A percentile compares a stretch with the other conserved stretches of the same genome.
These are phyloP conservation scores for Alethe diademata DNA, from an alignment of 2,113 vertebrate genomes.

Conservation along the genomic window DNA sequence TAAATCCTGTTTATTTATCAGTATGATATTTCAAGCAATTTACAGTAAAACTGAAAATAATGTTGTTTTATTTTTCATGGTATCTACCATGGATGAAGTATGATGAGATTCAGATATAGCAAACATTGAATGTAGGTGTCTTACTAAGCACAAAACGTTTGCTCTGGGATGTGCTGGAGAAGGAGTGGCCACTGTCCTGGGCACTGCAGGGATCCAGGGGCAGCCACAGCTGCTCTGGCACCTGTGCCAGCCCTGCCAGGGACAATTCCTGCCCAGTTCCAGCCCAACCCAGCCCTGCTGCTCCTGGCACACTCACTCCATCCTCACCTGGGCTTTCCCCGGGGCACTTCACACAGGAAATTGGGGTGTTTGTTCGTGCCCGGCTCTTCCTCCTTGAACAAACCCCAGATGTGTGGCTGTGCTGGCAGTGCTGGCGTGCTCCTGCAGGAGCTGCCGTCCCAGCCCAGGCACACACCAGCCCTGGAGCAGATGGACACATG, in stretches of 20 bases:
- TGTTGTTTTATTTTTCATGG: accelerated
- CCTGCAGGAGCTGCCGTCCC: not conserved
- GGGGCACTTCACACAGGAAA: not conserved
- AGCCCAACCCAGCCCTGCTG: accelerated
- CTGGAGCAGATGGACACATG: not conserved
- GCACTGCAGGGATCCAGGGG: not conserved
- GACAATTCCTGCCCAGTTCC: not conserved
- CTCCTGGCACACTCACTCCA: no score
- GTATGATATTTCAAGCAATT: not conserved
- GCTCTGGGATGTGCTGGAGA: not conserved
- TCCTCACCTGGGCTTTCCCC: not conserved
- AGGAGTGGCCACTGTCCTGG: not conserved
- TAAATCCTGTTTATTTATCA: not conserved
- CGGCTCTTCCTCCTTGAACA: not conserved
- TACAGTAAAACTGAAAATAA: not conserved
- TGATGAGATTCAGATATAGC: not conserved
- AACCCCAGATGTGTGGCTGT: accelerated
- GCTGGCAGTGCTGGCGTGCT: accelerated
- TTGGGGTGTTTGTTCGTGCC: accelerated
- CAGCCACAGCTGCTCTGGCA: no score
- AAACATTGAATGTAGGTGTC: accelerated
- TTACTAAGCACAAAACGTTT: not conserved
- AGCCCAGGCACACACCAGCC: not conserved
- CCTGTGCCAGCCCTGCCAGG: no score
- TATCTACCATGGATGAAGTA: not conserved